Base-by-base conservation (phyloP, 2,797 vertebrate genomes). In the Micromesistius poutassou region DNA sequence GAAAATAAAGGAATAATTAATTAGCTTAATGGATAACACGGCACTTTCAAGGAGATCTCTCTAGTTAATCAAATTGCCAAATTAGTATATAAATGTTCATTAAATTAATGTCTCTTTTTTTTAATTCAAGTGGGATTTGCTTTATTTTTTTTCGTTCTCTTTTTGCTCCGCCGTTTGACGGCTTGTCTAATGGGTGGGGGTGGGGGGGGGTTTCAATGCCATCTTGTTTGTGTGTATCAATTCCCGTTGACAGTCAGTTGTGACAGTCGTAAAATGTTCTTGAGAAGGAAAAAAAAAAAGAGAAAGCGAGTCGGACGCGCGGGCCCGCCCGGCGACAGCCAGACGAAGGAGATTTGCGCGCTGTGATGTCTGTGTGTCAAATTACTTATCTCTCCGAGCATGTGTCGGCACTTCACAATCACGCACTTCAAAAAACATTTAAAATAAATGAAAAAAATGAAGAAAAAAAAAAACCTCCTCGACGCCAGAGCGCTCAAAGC, bases 381-480 rank as follows among this genome's bases (percentile, higher is more conserved):
- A 94, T 93, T 86, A 92, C 94, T 94, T 94, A 94, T 94, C 94
- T 92, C 88, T 33, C 92, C 86, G 88, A 93, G 93, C 93, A 93
- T 92, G 92, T 90, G 93, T 93, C 83, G 90, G 80, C 93, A 91
- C 93, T 94, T 93, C 92, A 94, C 87, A 93, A 93, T 94, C 93
- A 93, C 90, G 91, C 86, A 93, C 92, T 94, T 94, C 92, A 93
- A 91, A 93, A 89, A 81, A 89, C 82, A 46, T 46, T 46, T 46
- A 38, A 46, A 46, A 46, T 14, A 46, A 46, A 46, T 46, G 42
- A 22, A 55, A 55, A 19, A 62, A n/a, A 25, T 5, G n/a, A 62
- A 25, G 25, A 55, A 62, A 55, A 55, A 1, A 50, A 50, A 50
- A 1, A 19, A 19, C 19, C 46, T 55, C 46, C 46, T 14, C 1